These are phyloP conservation scores for Acrocephalus kingi DNA, from an alignment of 2,113 vertebrate genomes.

Conservation along the genomic window DNA sequence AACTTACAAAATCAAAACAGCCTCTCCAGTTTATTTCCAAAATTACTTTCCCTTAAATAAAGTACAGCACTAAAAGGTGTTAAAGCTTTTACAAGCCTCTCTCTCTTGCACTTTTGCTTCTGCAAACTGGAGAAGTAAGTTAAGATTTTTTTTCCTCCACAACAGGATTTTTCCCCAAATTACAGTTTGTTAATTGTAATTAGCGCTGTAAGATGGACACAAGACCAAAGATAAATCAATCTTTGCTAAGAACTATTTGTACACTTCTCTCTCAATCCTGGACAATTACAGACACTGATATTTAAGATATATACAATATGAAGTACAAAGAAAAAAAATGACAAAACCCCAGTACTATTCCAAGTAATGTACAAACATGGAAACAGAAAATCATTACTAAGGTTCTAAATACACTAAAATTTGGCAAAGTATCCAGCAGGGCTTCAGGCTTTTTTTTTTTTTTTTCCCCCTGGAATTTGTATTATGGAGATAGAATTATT, in stretches of 20 bases:
- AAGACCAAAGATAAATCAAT: background rate
- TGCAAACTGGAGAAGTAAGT: background rate
- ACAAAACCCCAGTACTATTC: rapidly evolving
- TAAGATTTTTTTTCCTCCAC: background rate
- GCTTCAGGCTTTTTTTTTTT: background rate
- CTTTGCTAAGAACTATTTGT: background rate
- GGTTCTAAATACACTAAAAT: background rate
- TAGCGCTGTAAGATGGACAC: background rate
- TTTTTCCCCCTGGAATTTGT: rapidly evolving
- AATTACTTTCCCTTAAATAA: background rate
- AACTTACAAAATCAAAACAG: background rate
- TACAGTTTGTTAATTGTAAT: background rate
- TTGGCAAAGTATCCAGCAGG: background rate
- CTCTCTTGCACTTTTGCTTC: background rate
- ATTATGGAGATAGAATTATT: background rate
- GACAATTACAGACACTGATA: background rate
- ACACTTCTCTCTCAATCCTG: background rate
- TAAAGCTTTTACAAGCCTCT: background rate
- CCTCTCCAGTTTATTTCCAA: background rate
- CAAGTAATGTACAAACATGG: rapidly evolving
- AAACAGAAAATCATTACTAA: background rate
- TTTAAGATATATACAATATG: background rate
- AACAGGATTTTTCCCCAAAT: background rate
- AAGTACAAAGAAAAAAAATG: background rate
- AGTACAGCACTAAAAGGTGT: background rate